Evolutionary conservation across 2,797 vertebrate genomes (phyloP).

Genomic region (Paguma larvata): DNA sequence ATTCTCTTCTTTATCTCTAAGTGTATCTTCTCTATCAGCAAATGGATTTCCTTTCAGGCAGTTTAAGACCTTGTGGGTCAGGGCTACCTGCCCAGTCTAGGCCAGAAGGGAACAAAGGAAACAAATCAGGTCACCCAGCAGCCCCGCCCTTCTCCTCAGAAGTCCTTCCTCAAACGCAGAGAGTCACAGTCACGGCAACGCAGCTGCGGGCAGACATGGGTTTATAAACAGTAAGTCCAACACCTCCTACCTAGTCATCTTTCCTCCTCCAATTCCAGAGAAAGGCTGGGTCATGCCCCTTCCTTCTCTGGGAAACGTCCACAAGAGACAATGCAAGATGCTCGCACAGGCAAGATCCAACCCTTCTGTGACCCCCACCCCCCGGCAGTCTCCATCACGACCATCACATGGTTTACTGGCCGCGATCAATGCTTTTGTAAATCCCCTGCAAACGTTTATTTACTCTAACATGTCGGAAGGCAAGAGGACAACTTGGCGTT

Average conservation of each 20-base stretch:
- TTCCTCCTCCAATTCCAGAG: background rate
- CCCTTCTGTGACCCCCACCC: background rate
- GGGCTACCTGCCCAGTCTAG: constrained; percentile 53
- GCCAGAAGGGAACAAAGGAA: constrained; percentile 53
- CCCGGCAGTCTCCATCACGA: accelerated
- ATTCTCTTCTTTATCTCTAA: constrained; percentile 12
- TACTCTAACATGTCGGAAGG: background rate
- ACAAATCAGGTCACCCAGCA: constrained; percentile 44
- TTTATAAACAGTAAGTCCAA: background rate
- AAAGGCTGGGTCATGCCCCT: background rate
- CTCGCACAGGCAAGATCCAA: background rate
- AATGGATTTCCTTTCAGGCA: constrained; percentile 60
- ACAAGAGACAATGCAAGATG: background rate
- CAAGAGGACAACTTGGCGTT: background rate
- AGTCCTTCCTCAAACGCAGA: background rate
- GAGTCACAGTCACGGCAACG: background rate
- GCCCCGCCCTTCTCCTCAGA: background rate
- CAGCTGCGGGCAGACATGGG: background rate
- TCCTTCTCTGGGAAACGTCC: background rate
- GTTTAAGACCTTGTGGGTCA: constrained; percentile 56
- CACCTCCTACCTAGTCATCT: background rate
- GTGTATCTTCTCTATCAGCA: constrained; percentile 60
- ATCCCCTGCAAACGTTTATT: background rate
- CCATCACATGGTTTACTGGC: background rate
- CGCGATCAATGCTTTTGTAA: background rate